Base-by-base conservation (phyloP, 2,797 vertebrate genomes). In the Gadopsis bispinosus region DNA sequence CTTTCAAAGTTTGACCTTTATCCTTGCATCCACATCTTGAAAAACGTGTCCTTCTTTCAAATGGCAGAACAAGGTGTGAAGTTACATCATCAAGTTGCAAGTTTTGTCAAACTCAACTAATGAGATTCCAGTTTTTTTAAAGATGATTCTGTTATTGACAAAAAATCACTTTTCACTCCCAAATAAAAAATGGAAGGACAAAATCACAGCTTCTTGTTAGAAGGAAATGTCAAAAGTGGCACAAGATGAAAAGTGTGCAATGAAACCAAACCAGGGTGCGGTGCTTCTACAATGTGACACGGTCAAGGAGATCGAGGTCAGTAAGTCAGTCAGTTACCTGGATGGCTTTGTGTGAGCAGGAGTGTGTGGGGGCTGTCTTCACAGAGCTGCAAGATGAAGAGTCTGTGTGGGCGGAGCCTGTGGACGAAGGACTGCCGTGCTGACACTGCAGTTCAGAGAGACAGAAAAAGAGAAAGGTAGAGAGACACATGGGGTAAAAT, bases 361-460 rank as follows among this genome's bases (percentile, higher is more conserved):
- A 84, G 79, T 89, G 93, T 87, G 95, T 89, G 84, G 95, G 96
- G 85, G 94, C 93, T 77, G 95, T 96, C 93, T 97, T 99, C 77
- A 97, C 95, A 74, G 97, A 96, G 91, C 96, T 83, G 90, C 86
- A 96, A 73, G 96, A 97, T 87, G 97, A 97, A 93, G 96, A 97
- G 94, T 99, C 98, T 88, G 97, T 97, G 95, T 96, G 97, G 91
- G 94, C 94, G 79, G 97, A 98, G 92, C 96, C 95, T 0, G 95
- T 95, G 80, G 98, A 99, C 20, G 97, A 97, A 79, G 98, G 98
- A 87, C 97, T 99, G 91, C 96, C 96, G 89, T 99, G 97, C 93
- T 98, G 97, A 93, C 97, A 96, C 97, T 97, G 91, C 4, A 73
- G 16, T 50, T 37, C 39, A 76, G 16, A 75, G 51, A 86, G 20